These are phyloP conservation scores for Camponotus vicinus DNA, from an alignment of 1,140 invertebrate genomes.

Conservation along the genomic window DNA sequence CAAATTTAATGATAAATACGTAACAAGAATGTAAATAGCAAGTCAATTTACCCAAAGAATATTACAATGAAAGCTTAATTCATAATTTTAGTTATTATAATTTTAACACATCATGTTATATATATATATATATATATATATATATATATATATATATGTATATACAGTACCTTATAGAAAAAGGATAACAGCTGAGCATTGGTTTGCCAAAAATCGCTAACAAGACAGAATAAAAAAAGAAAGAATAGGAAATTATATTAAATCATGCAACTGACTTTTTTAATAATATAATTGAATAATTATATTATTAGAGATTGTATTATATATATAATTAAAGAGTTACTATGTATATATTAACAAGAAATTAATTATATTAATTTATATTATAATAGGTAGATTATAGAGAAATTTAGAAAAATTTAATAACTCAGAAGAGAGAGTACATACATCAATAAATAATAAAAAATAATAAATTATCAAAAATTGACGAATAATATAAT, in stretches of 20 bases:
- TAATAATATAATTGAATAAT: neutral
- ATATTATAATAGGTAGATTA: neutral
- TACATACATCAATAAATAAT: constrained; percentile 3
- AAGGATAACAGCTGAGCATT: neutral
- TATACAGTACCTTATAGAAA: neutral
- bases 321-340: neutral
- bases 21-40: neutral
- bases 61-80: constrained; percentile 20
- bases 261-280: neutral
- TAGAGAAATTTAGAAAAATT: neutral
- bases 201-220: neutral
- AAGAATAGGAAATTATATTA: neutral
- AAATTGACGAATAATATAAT: neutral
- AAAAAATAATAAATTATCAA: neutral
- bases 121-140: too few species aligned
- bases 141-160: too few species aligned
- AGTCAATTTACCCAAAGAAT: neutral
- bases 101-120: neutral
- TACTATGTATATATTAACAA: neutral
- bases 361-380: constrained; percentile 24
- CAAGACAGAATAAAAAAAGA: neutral
- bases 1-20: constrained; percentile 23
- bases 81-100: neutral
- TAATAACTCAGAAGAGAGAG: neutral
- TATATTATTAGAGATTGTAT: neutral